Base-by-base conservation (phyloP, 1,140 invertebrate genomes). In the Drosophila pallidifrons region DNA sequence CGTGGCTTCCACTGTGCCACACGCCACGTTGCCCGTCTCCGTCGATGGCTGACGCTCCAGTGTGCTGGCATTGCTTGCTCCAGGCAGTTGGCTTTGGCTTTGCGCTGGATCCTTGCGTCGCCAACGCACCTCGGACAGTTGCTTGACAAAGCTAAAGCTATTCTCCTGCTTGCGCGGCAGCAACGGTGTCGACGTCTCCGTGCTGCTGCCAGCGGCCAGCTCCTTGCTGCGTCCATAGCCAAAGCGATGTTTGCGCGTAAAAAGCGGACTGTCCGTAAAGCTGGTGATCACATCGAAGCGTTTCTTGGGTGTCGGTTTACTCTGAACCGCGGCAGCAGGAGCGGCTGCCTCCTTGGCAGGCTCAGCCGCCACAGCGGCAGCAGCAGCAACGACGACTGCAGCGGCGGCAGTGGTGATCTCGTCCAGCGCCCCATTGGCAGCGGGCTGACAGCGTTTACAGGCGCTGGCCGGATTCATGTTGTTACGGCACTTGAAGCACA, bases 181-280 rank as follows among this genome's bases (percentile, higher is more conserved):
- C 11, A 92, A 16, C 0, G 92, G 92, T 3, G 92, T 91, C 0
- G 86, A 80, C 49, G 79, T 91, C 57, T 91, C 89, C 0, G 79
- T 90, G 13, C 58, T 78, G 16, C 77, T 71, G 25, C 66, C 74
- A 3, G 35, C 35, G 20, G 52, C 66, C 59, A 76, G 66, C 10
- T 91, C 85, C 49, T 85, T 90, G 67, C 66, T 87, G 51, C 85
- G 77, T 16, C 82, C 82, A 57, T 86, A 85, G 5, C 92, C 91
- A 43, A 92, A 92, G 25, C 92, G 85, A 81, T 93, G 92, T 52
- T 93, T 93, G 4, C 92, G 77, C 16, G 92, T 92, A n/a, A 93
- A 93, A 5, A 93, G 79, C 52, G 92, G 92, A 58, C 92, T 92
- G 38, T 93, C 92, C 1, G 92, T 92, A 41, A 92, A 93, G 69